Base-by-base conservation (phyloP, 2,113 vertebrate genomes). In the Nibea albiflora region DNA sequence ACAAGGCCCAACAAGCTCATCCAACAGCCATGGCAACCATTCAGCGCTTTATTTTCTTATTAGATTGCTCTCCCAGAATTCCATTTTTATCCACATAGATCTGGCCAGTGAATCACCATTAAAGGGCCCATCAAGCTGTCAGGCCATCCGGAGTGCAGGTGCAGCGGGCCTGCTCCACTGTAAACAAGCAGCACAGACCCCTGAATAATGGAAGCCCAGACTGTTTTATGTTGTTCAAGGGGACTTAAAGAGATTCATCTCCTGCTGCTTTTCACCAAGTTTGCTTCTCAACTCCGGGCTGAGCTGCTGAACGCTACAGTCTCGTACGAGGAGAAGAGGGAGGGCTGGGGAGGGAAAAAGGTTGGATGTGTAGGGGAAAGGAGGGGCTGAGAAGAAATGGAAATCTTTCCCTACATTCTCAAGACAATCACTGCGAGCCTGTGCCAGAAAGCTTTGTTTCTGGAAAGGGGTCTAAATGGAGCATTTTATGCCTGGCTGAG, bases 41-140 rank as follows among this genome's bases (percentile, higher is more conserved):
- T 91, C 92, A 89, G 82, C 50, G 54, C 92, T 93, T 94, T 93
- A 94, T 95, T 94, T 94, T 94, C 90, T 93, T 94, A 93, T 94
- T 93, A 93, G 92, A 94, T 93, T 92, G 83, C 91, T 93, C 89
- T 93, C 90, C 88, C 88, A 93, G 93, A 95, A 94, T 94, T 95
- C 94, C 92, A 94, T 95, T 95, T 95, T 95, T 95, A 93, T 94
- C 92, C 93, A 91, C 91, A 88, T 75, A 94, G 93, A 94, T 94
- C 90, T 93, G 88, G 91, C 91, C 92, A 91, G 94, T 95, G 93
- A 95, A 95, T 95, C 93, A 95, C 90, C 88, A 93, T 94, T 95
- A 94, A 93, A 94, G 88, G 92, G 90, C 92, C 92, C 90, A 95
- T 95, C 94, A 95, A 94, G 86, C 91, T 95, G 94, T 94, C 93